Conservation (phyloP, 2,797 vertebrate species). For the Otus scops region DNA sequence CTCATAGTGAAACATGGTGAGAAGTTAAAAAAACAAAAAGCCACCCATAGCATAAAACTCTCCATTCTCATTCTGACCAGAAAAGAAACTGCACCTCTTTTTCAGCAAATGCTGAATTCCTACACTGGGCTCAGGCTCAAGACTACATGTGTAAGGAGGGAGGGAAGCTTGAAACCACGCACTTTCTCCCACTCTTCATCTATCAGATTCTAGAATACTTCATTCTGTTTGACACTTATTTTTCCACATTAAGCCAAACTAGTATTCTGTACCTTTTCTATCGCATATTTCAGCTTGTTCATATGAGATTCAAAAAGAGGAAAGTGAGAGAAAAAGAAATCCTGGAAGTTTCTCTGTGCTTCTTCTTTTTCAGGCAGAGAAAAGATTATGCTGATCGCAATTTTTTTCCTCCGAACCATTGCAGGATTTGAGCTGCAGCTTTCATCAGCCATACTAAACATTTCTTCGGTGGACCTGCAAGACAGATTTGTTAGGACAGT, state of each 20-base stretch:
- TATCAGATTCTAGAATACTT: slow-evolving; percentile 20
- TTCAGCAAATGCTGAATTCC: not conserved
- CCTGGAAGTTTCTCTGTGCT: slow-evolving; percentile 82
- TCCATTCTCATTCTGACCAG: not conserved
- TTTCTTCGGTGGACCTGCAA: slow-evolving; percentile 84
- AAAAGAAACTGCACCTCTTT: not conserved
- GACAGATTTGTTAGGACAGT: not conserved
- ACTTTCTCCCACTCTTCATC: slow-evolving; percentile 37
- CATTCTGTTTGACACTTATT: not conserved
- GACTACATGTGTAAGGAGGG: not conserved
- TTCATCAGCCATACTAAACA: slow-evolving; percentile 87
- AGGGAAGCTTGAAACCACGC: slow-evolving; percentile 2
- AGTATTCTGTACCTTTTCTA: slow-evolving; percentile 83
- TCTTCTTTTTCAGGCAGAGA: slow-evolving; percentile 83
- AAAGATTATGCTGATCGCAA: slow-evolving; percentile 86
- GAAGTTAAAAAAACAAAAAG: not conserved
- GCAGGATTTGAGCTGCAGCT: slow-evolving; percentile 83
- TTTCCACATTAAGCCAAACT: slow-evolving; percentile 3
- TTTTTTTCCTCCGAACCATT: slow-evolving; percentile 84
- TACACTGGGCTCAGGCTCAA: slow-evolving; percentile 16
- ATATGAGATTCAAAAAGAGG: slow-evolving; percentile 88
- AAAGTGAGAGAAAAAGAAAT: slow-evolving; percentile 89
- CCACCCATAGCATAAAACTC: not conserved
- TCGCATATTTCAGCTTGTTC: slow-evolving; percentile 86
- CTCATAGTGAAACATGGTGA: not conserved